Evolutionary conservation across 2,888 invertebrate species (phyloP).

Genomic region (Hipparchia semele): DNA sequence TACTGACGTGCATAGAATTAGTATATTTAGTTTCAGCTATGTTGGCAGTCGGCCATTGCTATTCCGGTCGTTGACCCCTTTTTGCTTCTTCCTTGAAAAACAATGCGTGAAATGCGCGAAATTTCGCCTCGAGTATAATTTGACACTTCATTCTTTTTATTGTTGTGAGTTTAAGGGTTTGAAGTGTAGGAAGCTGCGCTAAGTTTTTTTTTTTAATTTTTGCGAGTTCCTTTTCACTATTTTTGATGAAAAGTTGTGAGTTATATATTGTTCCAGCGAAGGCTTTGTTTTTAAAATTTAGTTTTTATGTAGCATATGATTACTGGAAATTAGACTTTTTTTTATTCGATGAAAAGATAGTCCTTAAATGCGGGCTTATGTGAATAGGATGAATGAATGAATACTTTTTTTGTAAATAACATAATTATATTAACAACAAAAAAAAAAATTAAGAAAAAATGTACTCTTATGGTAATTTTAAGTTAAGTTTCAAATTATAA

Average conservation of each 20-base stretch:
- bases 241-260: neutral
- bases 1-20: conserved; percentile 57
- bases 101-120: conserved; percentile 55
- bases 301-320: neutral
- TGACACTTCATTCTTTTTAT: conserved; percentile 15
- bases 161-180: conserved; percentile 2
- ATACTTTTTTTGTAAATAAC: too few relatives aligned
- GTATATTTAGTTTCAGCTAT: conserved; percentile 42
- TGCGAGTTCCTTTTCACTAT: neutral
- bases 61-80: conserved; percentile 68
- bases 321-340: too few relatives aligned
- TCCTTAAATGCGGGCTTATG: neutral
- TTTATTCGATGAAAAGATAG: too few relatives aligned
- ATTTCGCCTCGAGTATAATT: conserved; percentile 17
- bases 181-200: too few relatives aligned
- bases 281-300: neutral
- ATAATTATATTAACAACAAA: too few relatives aligned
- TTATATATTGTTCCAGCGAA: neutral
- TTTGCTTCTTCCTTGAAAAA: conserved; percentile 52
- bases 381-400: neutral
- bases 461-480: neutral
- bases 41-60: conserved; percentile 64
- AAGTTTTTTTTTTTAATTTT: neutral
- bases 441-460: too few relatives aligned
- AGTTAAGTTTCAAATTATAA: neutral